These are phyloP conservation scores for Micronisus gabar DNA, from an alignment of 2,113 vertebrate genomes.

Conservation along the genomic window DNA sequence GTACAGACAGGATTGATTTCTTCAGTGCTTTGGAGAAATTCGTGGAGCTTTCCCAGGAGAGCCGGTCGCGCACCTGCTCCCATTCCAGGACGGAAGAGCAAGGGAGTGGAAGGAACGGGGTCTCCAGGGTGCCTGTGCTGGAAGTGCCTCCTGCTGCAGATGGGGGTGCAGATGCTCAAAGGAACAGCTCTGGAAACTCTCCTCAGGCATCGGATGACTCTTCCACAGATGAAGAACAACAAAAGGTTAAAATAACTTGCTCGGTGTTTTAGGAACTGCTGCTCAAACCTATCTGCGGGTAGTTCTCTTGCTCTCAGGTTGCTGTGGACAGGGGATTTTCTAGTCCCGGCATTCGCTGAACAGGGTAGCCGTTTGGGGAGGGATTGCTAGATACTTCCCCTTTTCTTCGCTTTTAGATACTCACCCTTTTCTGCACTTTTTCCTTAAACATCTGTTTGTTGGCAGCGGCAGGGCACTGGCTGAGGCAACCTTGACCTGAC, in stretches of 20 bases:
- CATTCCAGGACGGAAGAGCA: slow-evolving; percentile 77
- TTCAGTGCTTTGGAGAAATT: slow-evolving; percentile 93
- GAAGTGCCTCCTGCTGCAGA: slow-evolving; percentile 60
- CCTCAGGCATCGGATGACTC: slow-evolving; percentile 76
- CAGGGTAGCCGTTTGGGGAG: not conserved
- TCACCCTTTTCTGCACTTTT: not conserved
- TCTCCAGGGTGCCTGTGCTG: slow-evolving; percentile 40
- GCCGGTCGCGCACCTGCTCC: slow-evolving; percentile 64
- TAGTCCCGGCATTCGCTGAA: not conserved
- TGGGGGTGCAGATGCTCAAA: slow-evolving; percentile 34
- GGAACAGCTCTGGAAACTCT: slow-evolving; percentile 58
- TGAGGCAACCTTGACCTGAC: not conserved
- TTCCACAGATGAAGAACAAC: slow-evolving; percentile 73
- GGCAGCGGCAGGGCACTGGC: not conserved
- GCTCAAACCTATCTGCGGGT: rapidly evolving
- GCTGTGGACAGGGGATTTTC: not conserved
- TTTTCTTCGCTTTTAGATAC: not conserved
- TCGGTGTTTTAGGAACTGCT: not conserved
- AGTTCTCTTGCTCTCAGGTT: not conserved
- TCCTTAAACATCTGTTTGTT: not conserved
- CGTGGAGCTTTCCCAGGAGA: slow-evolving; percentile 87
- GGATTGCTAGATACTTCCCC: not conserved
- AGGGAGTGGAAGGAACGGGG: slow-evolving; percentile 62
- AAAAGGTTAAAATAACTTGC: slow-evolving; percentile 70
- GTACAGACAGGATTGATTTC: slow-evolving; percentile 90